Conservation (phyloP, 2,888 invertebrate species). For the Deroplatys truncata region DNA sequence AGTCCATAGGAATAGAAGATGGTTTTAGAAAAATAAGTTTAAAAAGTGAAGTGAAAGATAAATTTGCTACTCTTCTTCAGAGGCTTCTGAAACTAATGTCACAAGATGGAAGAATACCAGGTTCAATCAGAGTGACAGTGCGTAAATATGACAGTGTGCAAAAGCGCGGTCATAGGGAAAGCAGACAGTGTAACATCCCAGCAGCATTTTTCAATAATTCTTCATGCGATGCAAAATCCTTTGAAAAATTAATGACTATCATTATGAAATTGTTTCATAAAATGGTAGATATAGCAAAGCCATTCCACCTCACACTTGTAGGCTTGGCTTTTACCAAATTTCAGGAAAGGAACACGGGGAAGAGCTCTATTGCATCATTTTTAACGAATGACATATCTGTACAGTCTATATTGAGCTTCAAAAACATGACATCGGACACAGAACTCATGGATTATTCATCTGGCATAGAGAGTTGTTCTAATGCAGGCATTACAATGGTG, state of each 20-base stretch:
- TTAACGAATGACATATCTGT: conserved; percentile 74
- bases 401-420: conserved; percentile 54
- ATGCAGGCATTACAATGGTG: neutral
- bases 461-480: neutral
- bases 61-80: conserved; percentile 62
- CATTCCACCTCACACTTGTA: conserved; percentile 74
- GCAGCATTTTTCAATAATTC: conserved; percentile 54
- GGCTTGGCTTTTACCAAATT: conserved; percentile 82
- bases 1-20: conserved; percentile 76
- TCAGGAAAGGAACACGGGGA: conserved; percentile 64
- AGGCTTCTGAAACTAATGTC: conserved; percentile 66
- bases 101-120: conserved; percentile 75
- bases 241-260: conserved; percentile 35
- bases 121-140: conserved; percentile 68
- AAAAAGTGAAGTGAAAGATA: conserved; percentile 68
- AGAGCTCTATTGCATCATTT: conserved; percentile 69
- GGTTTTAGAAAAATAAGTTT: conserved; percentile 69
- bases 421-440: neutral
- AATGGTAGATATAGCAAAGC: conserved; percentile 46
- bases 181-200: conserved; percentile 68
- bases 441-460: conserved; percentile 8
- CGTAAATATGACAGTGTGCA: conserved; percentile 66
- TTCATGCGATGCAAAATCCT: conserved; percentile 47
- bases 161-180: conserved; percentile 67
- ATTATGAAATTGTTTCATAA: conserved; percentile 34